Base-by-base conservation (phyloP, 2,888 invertebrate genomes). In the Camponotus fellah region DNA sequence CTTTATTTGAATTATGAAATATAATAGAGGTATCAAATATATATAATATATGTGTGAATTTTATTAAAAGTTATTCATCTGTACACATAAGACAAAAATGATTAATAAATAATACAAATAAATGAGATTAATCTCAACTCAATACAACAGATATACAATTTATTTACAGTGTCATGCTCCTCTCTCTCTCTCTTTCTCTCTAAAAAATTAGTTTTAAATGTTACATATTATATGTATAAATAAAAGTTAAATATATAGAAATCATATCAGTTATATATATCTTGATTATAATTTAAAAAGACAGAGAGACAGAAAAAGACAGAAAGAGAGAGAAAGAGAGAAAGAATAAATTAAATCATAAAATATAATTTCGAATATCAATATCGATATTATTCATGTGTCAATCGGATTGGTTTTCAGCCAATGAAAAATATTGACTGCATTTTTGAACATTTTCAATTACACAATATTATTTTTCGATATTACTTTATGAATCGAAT, bases 111-210 rank as follows among this genome's bases (percentile, higher is more conserved):
- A 34, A 76, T 53, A 4, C 14, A 4, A 34, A 71, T 37, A 14
- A 56, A 71, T 34, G 9, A 26, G 26, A 58, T 17, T 26, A 17
- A 53, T 12, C 26, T 32, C n/a, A 34, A 60, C 3, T 85, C 80
- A 85, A 81, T 89, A 89, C 82, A 92, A 92, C 92, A 92, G 92
- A 91, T 92, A 91, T 93, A 93, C 91, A 92, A 90, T 93, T 92
- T 93, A 93, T 93, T 93, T 93, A 93, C 93, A 93, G 76, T 88
- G 87, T 89, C 91, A 90, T 91, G 85, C 85, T 88, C 64, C 82
- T 37, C 26, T 26, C 26, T 37, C 26, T 26, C 26, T 26, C 26
- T 26, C 26, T 26, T 26, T 26, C 26, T 26, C 26, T 26, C 26
- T 26, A 26, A 26, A 26, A 26, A 26, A 26, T 26, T 26, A 26